A percentile compares a stretch with the other conserved stretches of the same genome.
phyloP scores from a whole-genome alignment of 2,797 vertebrate species.

The Semotilus atromaculatus region DNA sequence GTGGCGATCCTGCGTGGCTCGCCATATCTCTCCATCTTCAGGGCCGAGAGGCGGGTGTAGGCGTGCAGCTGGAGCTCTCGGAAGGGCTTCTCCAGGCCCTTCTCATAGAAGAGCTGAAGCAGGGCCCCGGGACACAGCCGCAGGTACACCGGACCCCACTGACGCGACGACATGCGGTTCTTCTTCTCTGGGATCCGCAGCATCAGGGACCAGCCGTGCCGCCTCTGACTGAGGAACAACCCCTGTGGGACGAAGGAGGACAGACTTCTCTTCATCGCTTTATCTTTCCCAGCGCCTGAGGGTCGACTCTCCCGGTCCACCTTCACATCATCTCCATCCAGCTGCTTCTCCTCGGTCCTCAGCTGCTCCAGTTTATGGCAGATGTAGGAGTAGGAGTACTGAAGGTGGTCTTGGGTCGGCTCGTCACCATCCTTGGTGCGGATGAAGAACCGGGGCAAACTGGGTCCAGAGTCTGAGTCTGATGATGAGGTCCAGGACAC shows the following conservation, averaged over 20 bases:
- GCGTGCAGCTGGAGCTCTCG: constrained; percentile 93
- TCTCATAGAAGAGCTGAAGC: constrained; percentile 95
- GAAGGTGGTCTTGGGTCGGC: constrained; percentile 84
- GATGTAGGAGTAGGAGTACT: constrained; percentile 87
- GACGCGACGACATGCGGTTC: constrained; percentile 98
- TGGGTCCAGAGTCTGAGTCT: constrained; percentile 74
- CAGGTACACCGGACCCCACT: constrained; percentile 98
- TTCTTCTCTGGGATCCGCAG: constrained; percentile 98
- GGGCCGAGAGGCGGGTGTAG: constrained; percentile 87
- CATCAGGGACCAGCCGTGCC: constrained; percentile 94
- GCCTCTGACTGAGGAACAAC: constrained; percentile 85
- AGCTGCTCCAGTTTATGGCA: constrained; percentile 90
- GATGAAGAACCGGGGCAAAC: constrained; percentile 80
- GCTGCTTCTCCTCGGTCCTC: constrained; percentile 69
- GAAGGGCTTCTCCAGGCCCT: constrained; percentile 95
- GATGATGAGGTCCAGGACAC: constrained; percentile 74
- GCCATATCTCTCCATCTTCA: constrained; percentile 89
- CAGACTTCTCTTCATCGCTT: constrained; percentile 53
- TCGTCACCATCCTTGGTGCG: constrained; percentile 77
- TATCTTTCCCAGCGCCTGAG: constrained; percentile 51
- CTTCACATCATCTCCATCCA: constrained; percentile 30
- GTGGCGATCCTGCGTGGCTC: constrained; percentile 93
- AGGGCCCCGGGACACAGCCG: constrained; percentile 86
- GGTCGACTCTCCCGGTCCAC: constrained; percentile 14
- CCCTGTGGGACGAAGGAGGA: constrained; percentile 77